These are phyloP conservation scores for Phyllopteryx taeniolatus DNA, from an alignment of 2,113 vertebrate genomes.

Conservation along the genomic window DNA sequence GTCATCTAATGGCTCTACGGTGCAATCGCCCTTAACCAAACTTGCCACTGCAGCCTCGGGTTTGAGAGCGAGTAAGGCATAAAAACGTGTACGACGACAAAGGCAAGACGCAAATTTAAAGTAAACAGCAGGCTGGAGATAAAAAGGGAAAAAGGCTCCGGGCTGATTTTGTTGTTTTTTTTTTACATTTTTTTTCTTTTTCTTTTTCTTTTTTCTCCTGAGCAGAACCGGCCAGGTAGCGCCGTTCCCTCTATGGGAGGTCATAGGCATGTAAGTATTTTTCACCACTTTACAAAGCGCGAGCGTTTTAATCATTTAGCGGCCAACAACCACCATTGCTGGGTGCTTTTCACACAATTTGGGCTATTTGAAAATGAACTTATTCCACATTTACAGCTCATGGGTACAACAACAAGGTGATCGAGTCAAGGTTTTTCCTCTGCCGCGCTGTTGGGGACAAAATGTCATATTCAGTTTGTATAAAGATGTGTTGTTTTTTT, in stretches of 20 bases:
- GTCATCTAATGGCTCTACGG: neutral
- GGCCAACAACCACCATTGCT: constrained; percentile 39
- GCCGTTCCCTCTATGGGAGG: constrained; percentile 28
- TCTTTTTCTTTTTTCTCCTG: constrained; percentile 6
- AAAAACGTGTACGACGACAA: neutral
- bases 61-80: constrained; percentile 8
- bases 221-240: constrained; percentile 32
- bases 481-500: constrained; percentile 51
- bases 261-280: constrained; percentile 15
- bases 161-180: neutral
- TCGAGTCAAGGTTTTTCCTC: constrained; percentile 48
- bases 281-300: constrained; percentile 28
- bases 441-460: constrained; percentile 31
- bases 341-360: constrained; percentile 45
- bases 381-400: constrained; percentile 41
- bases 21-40: neutral
- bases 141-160: constrained; percentile 9
- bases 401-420: constrained; percentile 26
- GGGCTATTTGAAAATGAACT: constrained; percentile 43
- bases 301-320: constrained; percentile 33
- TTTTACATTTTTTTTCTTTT: no score
- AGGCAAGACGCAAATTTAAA: constrained; percentile 12
- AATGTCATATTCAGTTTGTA: constrained; percentile 47
- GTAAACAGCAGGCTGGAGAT: constrained; percentile 35
- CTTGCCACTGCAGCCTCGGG: neutral